A percentile compares a stretch with the other conserved stretches of the same genome.
Conservation (phyloP, 2,888 invertebrate genomes). For the Margaritifera margaritifera region DNA sequence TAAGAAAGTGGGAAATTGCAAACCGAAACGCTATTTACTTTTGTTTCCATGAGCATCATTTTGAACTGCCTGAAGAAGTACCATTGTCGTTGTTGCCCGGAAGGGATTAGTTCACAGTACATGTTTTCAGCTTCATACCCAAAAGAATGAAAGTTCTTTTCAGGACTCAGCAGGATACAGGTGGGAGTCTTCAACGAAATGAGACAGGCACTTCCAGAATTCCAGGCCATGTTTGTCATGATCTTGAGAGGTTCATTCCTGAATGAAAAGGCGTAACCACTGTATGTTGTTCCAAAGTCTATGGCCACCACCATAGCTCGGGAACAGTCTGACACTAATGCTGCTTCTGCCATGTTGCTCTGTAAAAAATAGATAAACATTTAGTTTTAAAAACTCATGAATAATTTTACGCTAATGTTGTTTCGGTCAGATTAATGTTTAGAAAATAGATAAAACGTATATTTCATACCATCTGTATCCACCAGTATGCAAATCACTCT, state of each 20-base stretch:
- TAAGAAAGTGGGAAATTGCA: too few relatives aligned
- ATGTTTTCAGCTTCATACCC: conserved; percentile 13
- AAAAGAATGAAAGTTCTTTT: conserved; percentile 6
- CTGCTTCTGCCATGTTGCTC: too few relatives aligned
- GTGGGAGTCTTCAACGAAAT: conserved; percentile 11
- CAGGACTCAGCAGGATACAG: conserved; percentile 2
- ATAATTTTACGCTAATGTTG: too few relatives aligned
- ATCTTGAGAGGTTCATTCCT: conserved; percentile 1
- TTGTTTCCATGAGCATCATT: conserved; percentile 1
- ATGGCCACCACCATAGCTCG: conserved; percentile 5
- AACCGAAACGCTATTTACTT: too few relatives aligned
- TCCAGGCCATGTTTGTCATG: conserved; percentile 8
- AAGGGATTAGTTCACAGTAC: conserved; percentile 3
- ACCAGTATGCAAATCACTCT: too few relatives aligned
- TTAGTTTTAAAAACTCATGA: too few relatives aligned
- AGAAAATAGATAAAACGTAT: too few relatives aligned
- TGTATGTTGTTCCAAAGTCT: conserved; percentile 17
- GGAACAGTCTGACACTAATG: too few relatives aligned
- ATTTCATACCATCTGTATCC: too few relatives aligned
- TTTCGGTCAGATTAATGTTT: too few relatives aligned
- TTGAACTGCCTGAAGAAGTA: conserved; percentile 7
- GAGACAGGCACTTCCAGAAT: conserved; percentile 1
- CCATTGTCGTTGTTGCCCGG: conserved; percentile 6
- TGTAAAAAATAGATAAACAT: too few relatives aligned
- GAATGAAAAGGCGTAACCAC: conserved; percentile 16